Conservation (phyloP, 2,797 vertebrate species). For the Sandelia bainsii region DNA sequence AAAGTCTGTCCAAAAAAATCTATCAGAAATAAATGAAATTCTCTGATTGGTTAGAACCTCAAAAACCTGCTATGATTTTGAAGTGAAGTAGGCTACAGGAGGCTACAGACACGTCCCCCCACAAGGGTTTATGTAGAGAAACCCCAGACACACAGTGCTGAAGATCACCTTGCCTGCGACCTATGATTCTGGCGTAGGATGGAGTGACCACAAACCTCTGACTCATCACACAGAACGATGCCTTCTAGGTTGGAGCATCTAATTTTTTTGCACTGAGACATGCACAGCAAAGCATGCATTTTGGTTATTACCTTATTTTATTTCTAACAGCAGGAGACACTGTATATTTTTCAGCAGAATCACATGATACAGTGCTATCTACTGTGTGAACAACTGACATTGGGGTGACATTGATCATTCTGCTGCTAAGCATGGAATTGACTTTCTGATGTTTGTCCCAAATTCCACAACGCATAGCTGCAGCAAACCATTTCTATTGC, state of each 20-base stretch:
- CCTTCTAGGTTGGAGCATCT: constrained; percentile 52
- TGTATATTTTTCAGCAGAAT: constrained; percentile 24
- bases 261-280: constrained; percentile 25
- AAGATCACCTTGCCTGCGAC: constrained; percentile 58
- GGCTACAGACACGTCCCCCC: constrained; percentile 12
- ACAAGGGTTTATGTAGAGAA: constrained; percentile 26
- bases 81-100: no score
- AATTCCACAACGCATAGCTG: constrained; percentile 42
- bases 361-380: constrained; percentile 44
- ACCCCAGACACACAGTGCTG: constrained; percentile 24
- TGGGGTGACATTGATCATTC: constrained; percentile 56
- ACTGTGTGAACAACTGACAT: constrained; percentile 19
- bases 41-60: no score
- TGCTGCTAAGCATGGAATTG: constrained; percentile 56
- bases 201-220: constrained; percentile 65
- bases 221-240: constrained; percentile 67
- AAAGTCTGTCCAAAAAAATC: no score
- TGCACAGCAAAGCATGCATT: constrained; percentile 34
- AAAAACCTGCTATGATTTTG: no score
- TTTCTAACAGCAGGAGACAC: background rate
- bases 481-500: constrained; percentile 15
- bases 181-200: constrained; percentile 71
- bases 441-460: constrained; percentile 53
- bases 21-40: no score
- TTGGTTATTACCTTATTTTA: constrained; percentile 6